These are phyloP conservation scores for Otocyon megalotis DNA, from an alignment of 2,113 vertebrate species.

Conservation along the genomic window DNA sequence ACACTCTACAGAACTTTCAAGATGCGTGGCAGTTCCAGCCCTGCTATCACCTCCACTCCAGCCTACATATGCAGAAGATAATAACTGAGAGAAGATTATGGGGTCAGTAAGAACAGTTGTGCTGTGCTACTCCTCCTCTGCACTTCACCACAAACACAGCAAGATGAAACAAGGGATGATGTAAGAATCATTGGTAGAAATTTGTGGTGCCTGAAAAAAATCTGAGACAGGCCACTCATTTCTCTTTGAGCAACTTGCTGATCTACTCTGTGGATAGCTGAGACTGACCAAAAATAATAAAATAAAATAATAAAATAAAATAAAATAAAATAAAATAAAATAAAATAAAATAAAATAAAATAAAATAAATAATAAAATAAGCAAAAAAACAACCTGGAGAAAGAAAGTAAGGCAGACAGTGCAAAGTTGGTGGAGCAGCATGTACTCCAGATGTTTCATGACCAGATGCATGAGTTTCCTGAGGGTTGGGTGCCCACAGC, in stretches of 20 bases:
- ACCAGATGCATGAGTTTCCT: not conserved
- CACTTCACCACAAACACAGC: not conserved
- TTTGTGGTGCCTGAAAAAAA: not conserved
- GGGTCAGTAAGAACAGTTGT: not conserved
- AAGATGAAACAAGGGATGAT: not conserved
- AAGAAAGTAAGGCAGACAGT: not conserved
- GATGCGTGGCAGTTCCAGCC: not conserved
- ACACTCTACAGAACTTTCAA: not conserved
- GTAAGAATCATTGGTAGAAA: not conserved
- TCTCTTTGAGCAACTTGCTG: not conserved
- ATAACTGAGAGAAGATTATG: not conserved
- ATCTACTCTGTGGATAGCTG: not conserved
- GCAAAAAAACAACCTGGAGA: not conserved
- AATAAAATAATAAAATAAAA: not conserved
- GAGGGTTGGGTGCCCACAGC: not conserved
- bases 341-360: too few relatives aligned
- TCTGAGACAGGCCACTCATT: not conserved
- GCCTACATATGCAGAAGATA: not conserved
- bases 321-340: too few relatives aligned
- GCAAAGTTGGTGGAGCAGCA: not conserved
- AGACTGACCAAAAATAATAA: constrained; percentile 16
- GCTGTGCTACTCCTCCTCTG: not conserved
- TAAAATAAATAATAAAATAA: not conserved
- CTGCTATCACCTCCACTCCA: not conserved
- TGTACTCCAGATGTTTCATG: not conserved